Evolutionary conservation across 2,113 vertebrate genomes (phyloP), one percentile per base, ranked within the genome.

Genomic region (Phalacrocorax pelagicus): DNA sequence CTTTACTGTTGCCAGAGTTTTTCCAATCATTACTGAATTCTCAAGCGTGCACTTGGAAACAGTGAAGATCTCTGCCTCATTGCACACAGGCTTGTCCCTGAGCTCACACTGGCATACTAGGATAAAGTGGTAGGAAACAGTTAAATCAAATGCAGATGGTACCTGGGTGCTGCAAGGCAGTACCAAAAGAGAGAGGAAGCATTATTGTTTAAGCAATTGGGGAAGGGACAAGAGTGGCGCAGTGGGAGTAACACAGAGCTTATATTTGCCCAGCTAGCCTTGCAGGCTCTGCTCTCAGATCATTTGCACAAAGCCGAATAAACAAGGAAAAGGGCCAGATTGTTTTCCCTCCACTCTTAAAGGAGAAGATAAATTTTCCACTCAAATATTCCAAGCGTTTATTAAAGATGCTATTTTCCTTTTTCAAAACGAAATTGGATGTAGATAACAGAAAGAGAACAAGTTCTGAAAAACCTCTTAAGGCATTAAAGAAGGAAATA

Each of bases 81-180:
- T 59, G n/a, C 24, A 78, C 38, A 15, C 12, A 58, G 42, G 10
- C n/a, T 84, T 86, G 26, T 11, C 38, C 18, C 17, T 15, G 7
- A n/a, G 32, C 1, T 2, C 49, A 42, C 2, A 7, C 5, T 1
- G 2, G 16, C 18, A 17, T 21, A 44, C 10, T 11, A 44, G 15
- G 42, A 38, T 4, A 69, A 90, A 88, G 15, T 23, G 20, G 22
- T 22, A 78, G 52, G 36, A 86, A 93, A 59, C 7, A 61, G 24
- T 13, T 18, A 74, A 51, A 88, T n/a, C 57, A 61, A 63, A 83
- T 21, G 40, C 27, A 49, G n/a, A 57, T 0, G 0, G 27, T 61
- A 61, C 8, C 6, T 51, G 21, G 5, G 3, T 42, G 7, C 15
- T 61, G 62, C 36, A 55, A 2, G 12, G 15, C 15, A 81, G 58